These are phyloP conservation scores for Vipera latastei DNA, from an alignment of 2,797 vertebrate species.

Conservation along the genomic window DNA sequence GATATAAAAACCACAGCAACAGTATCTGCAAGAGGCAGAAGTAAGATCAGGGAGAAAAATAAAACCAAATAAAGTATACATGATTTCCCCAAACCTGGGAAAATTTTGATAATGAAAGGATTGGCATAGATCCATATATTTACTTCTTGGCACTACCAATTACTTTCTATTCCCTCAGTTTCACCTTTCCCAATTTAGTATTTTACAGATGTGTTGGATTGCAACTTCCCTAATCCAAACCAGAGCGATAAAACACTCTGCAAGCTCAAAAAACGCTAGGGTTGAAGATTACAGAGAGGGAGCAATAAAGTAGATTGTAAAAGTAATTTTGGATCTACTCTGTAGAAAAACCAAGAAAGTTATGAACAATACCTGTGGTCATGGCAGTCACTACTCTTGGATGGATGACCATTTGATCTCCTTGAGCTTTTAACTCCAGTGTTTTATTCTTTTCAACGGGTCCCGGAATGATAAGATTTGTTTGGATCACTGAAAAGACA, in stretches of 20 bases:
- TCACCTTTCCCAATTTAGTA: not conserved
- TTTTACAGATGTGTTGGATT: not conserved
- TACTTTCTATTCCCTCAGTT: not conserved
- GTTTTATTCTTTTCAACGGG: not conserved
- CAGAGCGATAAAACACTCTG: not conserved
- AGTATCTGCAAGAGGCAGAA: not conserved
- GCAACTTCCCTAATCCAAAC: not conserved
- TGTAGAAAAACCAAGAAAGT: not conserved
- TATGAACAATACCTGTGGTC: not conserved
- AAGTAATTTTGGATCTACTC: not conserved
- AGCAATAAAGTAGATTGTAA: not conserved
- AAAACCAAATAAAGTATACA: not conserved
- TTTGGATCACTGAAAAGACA: constrained; percentile 28
- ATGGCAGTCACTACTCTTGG: not conserved
- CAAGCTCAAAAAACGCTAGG: not conserved
- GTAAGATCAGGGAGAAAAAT: not conserved
- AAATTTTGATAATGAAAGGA: not conserved
- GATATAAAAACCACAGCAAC: constrained; percentile 29
- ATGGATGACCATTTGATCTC: constrained; percentile 5
- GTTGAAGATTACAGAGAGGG: not conserved
- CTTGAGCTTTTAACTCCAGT: not conserved
- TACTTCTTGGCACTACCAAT: not conserved
- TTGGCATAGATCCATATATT: not conserved
- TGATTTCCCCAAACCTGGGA: not conserved
- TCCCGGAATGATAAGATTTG: not conserved